These are phyloP conservation scores for Forbesichthys papilliferus DNA, from an alignment of 2,113 vertebrate species.

Conservation along the genomic window DNA sequence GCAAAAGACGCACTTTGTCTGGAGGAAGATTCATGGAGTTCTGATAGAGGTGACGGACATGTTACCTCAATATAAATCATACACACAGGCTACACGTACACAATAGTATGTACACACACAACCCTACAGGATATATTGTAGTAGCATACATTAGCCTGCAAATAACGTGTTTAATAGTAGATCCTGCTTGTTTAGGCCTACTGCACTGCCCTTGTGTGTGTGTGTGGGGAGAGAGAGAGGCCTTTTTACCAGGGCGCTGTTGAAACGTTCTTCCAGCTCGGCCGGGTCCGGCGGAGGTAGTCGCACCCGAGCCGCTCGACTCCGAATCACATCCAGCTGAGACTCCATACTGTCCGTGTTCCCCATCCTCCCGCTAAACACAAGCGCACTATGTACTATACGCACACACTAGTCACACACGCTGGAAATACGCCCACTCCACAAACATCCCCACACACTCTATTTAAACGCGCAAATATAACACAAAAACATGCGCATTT, in stretches of 20 bases:
- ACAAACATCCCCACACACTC: too few relatives aligned
- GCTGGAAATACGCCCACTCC: too few relatives aligned
- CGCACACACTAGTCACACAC: conserved; percentile 10
- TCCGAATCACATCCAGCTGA: conserved; percentile 88
- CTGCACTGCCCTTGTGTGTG: background rate
- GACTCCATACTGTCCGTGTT: conserved; percentile 90
- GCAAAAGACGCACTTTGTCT: too few relatives aligned
- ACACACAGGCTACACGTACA: too few relatives aligned
- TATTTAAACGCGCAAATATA: too few relatives aligned
- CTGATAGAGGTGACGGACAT: too few relatives aligned
- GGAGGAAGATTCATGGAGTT: too few relatives aligned
- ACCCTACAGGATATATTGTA: too few relatives aligned
- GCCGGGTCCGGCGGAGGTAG: conserved; percentile 92
- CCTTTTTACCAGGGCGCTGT: conserved; percentile 84
- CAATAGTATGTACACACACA: too few relatives aligned
- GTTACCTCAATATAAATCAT: too few relatives aligned
- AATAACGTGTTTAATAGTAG: background rate
- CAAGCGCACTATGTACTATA: background rate
- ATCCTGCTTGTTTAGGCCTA: background rate
- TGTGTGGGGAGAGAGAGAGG: background rate
- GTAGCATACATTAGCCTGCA: background rate
- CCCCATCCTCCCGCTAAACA: conserved; percentile 64
- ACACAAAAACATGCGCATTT: too few relatives aligned
- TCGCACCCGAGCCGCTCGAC: conserved; percentile 86
- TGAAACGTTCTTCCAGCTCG: conserved; percentile 92